Conservation (phyloP, 2,797 vertebrate species). For the Discoglossus pictus region DNA sequence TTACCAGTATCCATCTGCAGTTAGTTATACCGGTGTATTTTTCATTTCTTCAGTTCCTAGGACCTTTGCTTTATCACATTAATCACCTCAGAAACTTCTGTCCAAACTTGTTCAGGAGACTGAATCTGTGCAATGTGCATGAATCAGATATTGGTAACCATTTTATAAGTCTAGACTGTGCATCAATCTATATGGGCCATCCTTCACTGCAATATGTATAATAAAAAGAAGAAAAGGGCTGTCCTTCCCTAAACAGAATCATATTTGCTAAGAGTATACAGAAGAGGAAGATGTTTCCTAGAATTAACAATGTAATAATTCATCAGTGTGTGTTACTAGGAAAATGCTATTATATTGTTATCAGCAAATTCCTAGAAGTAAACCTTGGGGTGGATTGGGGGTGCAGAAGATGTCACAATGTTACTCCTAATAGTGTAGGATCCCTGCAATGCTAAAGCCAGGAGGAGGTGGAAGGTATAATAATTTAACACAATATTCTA, state of each 20-base stretch:
- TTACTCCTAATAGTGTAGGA: neutral
- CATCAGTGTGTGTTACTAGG: neutral
- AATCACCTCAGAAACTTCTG: too few species aligned
- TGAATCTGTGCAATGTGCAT: too few species aligned
- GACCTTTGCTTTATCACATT: too few species aligned
- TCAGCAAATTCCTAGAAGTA: conserved; percentile 10
- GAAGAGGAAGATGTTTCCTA: neutral
- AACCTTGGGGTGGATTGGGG: conserved; percentile 11
- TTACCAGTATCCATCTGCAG: too few species aligned
- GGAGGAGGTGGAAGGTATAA: neutral
- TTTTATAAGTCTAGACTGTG: conserved; percentile 17
- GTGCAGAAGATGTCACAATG: conserved; percentile 1
- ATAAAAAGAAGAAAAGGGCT: conserved; percentile 4
- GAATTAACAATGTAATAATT: neutral
- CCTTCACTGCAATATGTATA: neutral
- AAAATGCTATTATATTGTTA: conserved; percentile 23
- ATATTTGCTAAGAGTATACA: neutral
- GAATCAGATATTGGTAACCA: neutral
- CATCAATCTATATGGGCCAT: conserved; percentile 3
- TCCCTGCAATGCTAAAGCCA: neutral
- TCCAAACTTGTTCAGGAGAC: too few species aligned
- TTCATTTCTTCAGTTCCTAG: too few species aligned
- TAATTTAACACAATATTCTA: conserved; percentile 2
- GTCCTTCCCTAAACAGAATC: conserved; percentile 34
- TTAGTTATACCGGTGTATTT: too few species aligned